Evolutionary conservation across 2,888 invertebrate species (phyloP), one percentile per base, ranked within the genome.

Genomic region (Congeria kusceri): DNA sequence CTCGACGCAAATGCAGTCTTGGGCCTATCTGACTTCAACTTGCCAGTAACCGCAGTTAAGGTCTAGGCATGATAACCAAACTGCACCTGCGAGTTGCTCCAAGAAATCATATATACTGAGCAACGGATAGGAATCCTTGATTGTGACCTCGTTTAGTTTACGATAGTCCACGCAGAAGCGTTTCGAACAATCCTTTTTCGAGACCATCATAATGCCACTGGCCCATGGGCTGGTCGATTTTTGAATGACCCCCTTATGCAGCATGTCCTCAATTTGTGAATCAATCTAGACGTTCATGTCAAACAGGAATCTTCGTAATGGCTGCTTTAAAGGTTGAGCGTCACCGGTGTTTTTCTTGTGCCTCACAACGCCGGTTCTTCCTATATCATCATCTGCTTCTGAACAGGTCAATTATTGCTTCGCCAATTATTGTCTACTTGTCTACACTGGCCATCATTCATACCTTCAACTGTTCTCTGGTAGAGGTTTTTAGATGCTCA

Each of bases 1-100:
- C 56, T 32, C 15, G 69, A 74, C 13, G 39, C 53, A 62, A 84
- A 85, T 39, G 39, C 39, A 11, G 39, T 25, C 67, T 72, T 61
- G 49, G 58, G 20, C 84, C 39, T 39, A 39, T 39, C 39, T n/a
- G n/a, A n/a, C n/a, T n/a, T n/a, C n/a, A n/a, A 39, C 78, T 53
- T 86, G 86, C 64, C 80, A 80, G 44, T 81, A 87, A 15, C 86
- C 83, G 15, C 71, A 77, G 25, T 65, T 29, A 3, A 86, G 58
- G 29, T 87, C 84, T 29, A 85, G 39, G 4, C 78, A 70, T 9
- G 59, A 69, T 66, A 86, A 86, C 44, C 58, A 77, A 47, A 25
- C 46, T n/a, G 77, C 57, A 20, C 71, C 62, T 20, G 20, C 23
- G 27, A 62, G 29, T 63, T 49, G 61, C 25, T 29, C 78, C 56